Evolutionary conservation across 1,140 invertebrate genomes (phyloP), one percentile per base, ranked within the genome.

Genomic region (Babylonia areolata): DNA sequence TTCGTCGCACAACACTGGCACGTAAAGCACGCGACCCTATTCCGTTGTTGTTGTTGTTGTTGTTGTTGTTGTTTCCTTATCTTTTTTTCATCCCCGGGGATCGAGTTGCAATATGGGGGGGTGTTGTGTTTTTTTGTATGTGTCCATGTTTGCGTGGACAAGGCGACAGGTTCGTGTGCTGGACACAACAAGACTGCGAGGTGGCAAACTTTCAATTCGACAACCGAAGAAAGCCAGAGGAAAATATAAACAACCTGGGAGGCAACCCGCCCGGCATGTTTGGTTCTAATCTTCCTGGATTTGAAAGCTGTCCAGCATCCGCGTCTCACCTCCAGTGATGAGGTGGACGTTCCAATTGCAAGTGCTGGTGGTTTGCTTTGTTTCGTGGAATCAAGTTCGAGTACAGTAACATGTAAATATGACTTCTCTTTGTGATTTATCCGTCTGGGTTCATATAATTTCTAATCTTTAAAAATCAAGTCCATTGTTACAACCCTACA

Each of bases 1-100:
- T 80, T 80, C 78, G 42, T 80, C 78, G 54, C 46, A 54, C 37
- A 58, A 80, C 40, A 80, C 39, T 80, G 78, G 54, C 78, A 37
- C 40, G 78, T 54, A 23, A 54, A 54, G 42, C 78, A 80, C 78
- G 78, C 46, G 78, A 64, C 58, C 28, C 58, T 23, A n/a, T n/a
- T n/a, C n/a, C n/a, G n/a, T n/a, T n/a, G n/a, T n/a, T n/a, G n/a
- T n/a, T n/a, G n/a, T n/a, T n/a, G n/a, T n/a, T n/a, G n/a, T n/a
- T n/a, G n/a, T n/a, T n/a, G n/a, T n/a, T n/a, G n/a, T n/a, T n/a
- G n/a, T n/a, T n/a, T n/a, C n/a, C n/a, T n/a, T n/a, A n/a, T n/a
- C n/a, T 51, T 51, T 51, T 51, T 6, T 20, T 11, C 9, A 51
- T 51, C 46, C 46, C 9, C 6, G 46, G 6, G 46, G 9, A 11